These are phyloP conservation scores for Acrocephalus kingi DNA, from an alignment of 2,113 vertebrate species.

Conservation along the genomic window DNA sequence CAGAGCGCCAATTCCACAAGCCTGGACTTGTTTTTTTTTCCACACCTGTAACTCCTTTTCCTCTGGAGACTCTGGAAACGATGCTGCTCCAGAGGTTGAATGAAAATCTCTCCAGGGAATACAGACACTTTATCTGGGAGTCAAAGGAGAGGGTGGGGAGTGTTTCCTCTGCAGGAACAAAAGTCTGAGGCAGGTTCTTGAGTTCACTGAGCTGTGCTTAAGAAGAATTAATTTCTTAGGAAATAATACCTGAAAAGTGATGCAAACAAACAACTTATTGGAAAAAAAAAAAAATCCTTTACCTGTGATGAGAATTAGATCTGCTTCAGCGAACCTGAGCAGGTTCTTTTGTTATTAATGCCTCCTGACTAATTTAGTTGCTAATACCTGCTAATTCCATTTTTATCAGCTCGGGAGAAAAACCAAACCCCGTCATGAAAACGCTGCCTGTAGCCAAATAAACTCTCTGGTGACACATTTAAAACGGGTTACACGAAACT, in stretches of 20 bases:
- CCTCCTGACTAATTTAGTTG: conserved; percentile 27
- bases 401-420: conserved; percentile 2
- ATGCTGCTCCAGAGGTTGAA: background rate
- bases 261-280: background rate
- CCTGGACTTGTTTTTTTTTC: background rate
- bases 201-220: background rate
- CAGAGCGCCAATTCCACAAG: background rate
- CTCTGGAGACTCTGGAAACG: background rate
- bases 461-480: background rate
- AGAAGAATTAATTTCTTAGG: background rate
- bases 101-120: background rate
- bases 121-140: background rate
- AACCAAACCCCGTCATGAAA: background rate
- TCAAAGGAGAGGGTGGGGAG: background rate
- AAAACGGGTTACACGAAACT: background rate
- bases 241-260: background rate
- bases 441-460: background rate
- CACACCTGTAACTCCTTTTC: background rate
- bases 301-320: conserved; percentile 14
- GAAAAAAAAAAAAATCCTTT: background rate
- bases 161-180: background rate
- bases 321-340: background rate
- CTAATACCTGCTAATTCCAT: conserved; percentile 47
- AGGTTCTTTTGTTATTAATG: background rate
- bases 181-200: background rate